Evolutionary conservation across 2,888 invertebrate species (phyloP).

Genomic region (Clivina fossor): DNA sequence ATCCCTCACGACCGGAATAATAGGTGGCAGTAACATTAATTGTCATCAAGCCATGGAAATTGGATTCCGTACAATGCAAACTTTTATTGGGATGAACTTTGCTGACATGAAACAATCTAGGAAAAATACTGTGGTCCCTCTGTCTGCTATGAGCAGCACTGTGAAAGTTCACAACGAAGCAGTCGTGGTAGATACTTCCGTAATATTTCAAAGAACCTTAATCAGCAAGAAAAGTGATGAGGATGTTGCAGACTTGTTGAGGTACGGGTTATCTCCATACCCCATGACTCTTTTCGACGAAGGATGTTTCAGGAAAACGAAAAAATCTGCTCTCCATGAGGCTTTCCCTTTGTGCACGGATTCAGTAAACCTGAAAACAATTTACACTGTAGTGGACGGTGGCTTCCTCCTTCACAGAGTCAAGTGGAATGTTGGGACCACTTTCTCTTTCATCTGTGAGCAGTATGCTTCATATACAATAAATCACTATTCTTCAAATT

Average conservation of each 20-base stretch:
- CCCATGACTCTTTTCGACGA: constrained; percentile 30
- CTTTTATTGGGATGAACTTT: constrained; percentile 33
- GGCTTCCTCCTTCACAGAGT: constrained; percentile 26
- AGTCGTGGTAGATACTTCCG: constrained; percentile 33
- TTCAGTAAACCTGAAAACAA: constrained; percentile 10
- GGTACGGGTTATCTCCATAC: constrained; percentile 38
- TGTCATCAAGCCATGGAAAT: constrained; percentile 35
- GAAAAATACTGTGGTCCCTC: constrained; percentile 35
- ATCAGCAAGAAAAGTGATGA: constrained; percentile 33
- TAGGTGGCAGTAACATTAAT: constrained; percentile 36
- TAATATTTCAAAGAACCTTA: constrained; percentile 37
- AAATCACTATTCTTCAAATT: constrained; percentile 17
- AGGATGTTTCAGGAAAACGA: background rate
- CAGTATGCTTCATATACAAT: constrained; percentile 27
- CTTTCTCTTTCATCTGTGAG: constrained; percentile 23
- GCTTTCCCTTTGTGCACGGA: background rate
- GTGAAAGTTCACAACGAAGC: constrained; percentile 36
- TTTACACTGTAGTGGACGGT: constrained; percentile 19
- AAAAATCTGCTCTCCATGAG: background rate
- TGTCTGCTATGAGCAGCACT: constrained; percentile 31
- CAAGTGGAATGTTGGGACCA: constrained; percentile 15
- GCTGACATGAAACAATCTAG: constrained; percentile 28
- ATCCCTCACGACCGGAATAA: constrained; percentile 36
- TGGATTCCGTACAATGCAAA: constrained; percentile 32
- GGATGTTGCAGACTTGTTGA: constrained; percentile 36